Evolutionary conservation across 2,888 invertebrate species (phyloP), one percentile per base, ranked within the genome.

Genomic region (Cenopis cana): DNA sequence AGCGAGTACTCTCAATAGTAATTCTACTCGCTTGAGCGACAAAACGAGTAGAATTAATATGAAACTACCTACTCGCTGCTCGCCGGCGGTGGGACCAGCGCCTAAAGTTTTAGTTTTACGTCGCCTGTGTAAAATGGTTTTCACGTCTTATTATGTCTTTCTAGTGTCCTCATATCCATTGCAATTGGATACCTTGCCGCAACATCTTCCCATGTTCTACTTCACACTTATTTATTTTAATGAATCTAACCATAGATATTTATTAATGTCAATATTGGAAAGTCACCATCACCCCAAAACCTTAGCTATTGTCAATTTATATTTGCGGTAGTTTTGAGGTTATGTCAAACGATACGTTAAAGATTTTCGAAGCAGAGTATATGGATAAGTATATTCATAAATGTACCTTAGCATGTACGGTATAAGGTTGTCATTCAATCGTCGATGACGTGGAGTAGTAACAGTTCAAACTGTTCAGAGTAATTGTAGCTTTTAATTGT

Each of bases 281-380:
- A 69, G 69, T 59, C 59, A 49, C 68, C 20, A 59, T 55, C 46
- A 55, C 38, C 57, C 41, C 52, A 17, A 33, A 36, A 46, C 24
- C 36, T 49, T 71, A 62, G 55, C 46, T 52, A 66, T 66, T 60
- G 70, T 18, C 61, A 71, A 67, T 60, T 67, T 67, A 50, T 38
- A 66, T 71, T 60, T 71, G 66, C 60, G 70, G 66, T 67, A 56
- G 8, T 67, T 56, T 67, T 56, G 67, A 56, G 71, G 67, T 67
- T 66, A 66, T 57, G 20, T 46, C 41, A 59, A 59, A 65, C 65
- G 55, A 54, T 56, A 64, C 38, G 46, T 64, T 20, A 41, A 64
- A n/a, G n/a, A n/a, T n/a, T n/a, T n/a, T n/a, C n/a, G 62, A 50
- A 50, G 38, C 14, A n/a, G n/a, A 20, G 17, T 33, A 3, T 10